Conservation (phyloP, 2,113 vertebrate species). For the Neodon shergylaensis region DNA sequence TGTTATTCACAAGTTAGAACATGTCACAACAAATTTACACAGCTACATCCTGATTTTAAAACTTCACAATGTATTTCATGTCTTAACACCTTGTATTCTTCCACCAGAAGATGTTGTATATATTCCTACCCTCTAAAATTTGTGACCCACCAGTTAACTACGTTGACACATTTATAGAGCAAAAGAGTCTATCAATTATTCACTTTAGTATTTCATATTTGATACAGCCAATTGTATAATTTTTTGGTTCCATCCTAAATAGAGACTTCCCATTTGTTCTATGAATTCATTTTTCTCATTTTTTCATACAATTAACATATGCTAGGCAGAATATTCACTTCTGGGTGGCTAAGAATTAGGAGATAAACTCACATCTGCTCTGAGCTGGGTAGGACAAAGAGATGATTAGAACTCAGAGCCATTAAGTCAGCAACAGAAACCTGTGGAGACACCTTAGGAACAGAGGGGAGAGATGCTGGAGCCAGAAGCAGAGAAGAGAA, state of each 20-base stretch:
- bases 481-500: background rate
- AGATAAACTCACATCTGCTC: background rate
- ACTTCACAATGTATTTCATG: background rate
- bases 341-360: background rate
- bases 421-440: background rate
- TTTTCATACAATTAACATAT: background rate
- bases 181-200: conserved; percentile 15
- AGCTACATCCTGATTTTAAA: conserved; percentile 2
- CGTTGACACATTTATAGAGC: background rate
- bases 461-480: background rate
- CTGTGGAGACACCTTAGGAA: too few relatives aligned
- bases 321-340: background rate
- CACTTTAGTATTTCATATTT: conserved; percentile 26
- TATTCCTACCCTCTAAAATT: background rate
- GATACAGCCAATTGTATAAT: background rate
- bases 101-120: background rate
- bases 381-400: background rate
- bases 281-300: background rate
- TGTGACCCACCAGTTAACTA: background rate
- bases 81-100: conserved; percentile 23
- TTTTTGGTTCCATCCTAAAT: background rate
- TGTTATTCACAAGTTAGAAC: conserved; percentile 57
- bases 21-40: conserved; percentile 46
- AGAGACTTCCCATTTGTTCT: background rate
- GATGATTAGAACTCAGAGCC: background rate